Conservation (phyloP, 2,113 vertebrate genomes). For the Neomonachus schauinslandi region DNA sequence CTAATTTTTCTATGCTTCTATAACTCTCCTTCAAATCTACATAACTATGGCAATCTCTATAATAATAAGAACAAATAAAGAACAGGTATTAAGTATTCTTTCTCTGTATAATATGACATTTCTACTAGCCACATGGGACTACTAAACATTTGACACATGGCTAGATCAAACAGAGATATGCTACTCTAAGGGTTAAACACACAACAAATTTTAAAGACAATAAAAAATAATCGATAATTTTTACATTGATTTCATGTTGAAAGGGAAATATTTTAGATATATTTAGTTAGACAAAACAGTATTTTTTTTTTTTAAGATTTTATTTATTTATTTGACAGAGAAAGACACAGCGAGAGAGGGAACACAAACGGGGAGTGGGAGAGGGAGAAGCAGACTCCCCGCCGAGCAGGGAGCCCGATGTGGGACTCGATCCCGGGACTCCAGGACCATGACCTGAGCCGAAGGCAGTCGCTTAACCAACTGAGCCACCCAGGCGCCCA, state of each 20-base stretch:
- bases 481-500: too few species aligned
- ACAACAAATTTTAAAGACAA: conserved; percentile 2
- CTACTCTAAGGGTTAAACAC: neutral
- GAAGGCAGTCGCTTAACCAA: too few species aligned
- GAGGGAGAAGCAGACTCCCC: too few species aligned
- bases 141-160: neutral
- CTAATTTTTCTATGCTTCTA: neutral
- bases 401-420: too few species aligned
- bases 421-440: too few species aligned
- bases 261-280: conserved; percentile 45
- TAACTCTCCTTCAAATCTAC: neutral
- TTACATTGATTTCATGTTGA: neutral
- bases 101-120: neutral
- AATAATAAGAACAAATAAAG: conserved; percentile 12
- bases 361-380: too few species aligned
- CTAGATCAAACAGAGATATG: neutral
- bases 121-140: neutral
- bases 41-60: neutral
- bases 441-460: too few species aligned
- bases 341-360: too few species aligned
- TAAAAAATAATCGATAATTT: neutral
- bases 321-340: too few species aligned
- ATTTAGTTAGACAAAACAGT: neutral
- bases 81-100: neutral
- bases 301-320: too few species aligned